Evolutionary conservation across 2,797 vertebrate genomes (phyloP).

Genomic region (Allobates femoralis): DNA sequence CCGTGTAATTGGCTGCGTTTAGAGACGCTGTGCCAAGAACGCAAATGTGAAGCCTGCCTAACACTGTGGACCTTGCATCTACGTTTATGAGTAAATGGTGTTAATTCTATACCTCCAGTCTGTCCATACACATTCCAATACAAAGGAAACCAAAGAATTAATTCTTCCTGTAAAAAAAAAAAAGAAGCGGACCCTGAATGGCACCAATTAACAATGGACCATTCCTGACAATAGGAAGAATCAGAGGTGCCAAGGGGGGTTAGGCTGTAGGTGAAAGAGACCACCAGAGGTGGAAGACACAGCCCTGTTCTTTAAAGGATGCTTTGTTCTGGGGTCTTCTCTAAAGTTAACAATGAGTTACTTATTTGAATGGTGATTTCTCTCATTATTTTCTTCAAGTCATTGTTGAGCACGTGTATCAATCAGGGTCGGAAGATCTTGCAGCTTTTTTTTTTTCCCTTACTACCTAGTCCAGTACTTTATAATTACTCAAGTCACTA

Average conservation of each 20-base stretch:
- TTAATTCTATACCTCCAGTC: conserved; percentile 13
- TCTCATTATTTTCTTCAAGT: conserved; percentile 6
- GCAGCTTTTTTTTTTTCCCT: neutral
- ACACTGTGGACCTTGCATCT: neutral
- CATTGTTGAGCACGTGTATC: neutral
- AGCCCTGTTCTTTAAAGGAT: neutral
- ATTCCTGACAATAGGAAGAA: conserved; percentile 30
- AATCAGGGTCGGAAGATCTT: neutral
- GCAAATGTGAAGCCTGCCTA: too few species aligned
- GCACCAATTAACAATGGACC: conserved; percentile 32
- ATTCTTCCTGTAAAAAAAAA: neutral
- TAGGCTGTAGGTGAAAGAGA: conserved; percentile 47
- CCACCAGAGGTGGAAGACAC: conserved; percentile 50
- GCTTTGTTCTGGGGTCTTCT: conserved; percentile 15
- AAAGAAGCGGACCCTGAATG: conserved; percentile 3
- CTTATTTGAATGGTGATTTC: neutral
- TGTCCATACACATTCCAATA: conserved; percentile 23
- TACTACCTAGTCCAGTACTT: neutral
- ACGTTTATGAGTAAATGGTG: neutral
- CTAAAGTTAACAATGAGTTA: conserved; percentile 31
- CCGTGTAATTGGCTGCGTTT: too few species aligned
- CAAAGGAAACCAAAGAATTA: neutral
- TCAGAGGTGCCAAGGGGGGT: conserved; percentile 45
- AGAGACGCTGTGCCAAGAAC: too few species aligned
- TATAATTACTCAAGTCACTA: neutral